phyloP scores from a whole-genome alignment of 2,113 vertebrate genomes.

The Speoplatyrhinus poulsoni region DNA sequence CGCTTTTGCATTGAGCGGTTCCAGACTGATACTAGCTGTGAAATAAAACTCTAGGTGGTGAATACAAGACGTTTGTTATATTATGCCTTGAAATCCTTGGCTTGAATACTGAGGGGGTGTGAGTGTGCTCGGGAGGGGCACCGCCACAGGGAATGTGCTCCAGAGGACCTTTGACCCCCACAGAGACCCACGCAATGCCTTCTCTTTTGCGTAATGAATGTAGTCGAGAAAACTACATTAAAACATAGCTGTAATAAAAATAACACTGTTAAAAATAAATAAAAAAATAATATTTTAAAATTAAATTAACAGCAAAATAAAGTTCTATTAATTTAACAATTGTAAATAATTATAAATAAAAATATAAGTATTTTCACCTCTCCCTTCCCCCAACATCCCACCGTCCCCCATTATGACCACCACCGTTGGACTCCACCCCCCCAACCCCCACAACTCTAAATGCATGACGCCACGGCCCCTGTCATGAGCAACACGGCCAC shows the following conservation, averaged over 20 bases:
- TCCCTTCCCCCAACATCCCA: constrained; percentile 1
- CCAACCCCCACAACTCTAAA: constrained; percentile 30
- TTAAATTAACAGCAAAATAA: too few relatives aligned
- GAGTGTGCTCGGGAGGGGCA: constrained; percentile 22
- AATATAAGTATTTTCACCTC: not conserved
- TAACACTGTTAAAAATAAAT: too few relatives aligned
- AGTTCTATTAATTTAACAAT: too few relatives aligned
- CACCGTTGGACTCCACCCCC: too few relatives aligned
- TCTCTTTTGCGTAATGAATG: too few relatives aligned
- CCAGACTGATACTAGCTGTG: too few relatives aligned
- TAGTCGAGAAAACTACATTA: too few relatives aligned
- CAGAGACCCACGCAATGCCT: not conserved
- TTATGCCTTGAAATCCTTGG: constrained; percentile 63
- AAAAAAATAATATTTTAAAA: too few relatives aligned
- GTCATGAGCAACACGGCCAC: constrained; percentile 40
- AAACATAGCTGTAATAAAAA: too few relatives aligned
- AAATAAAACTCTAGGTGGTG: constrained; percentile 26
- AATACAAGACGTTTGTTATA: constrained; percentile 27
- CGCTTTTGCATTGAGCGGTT: too few relatives aligned
- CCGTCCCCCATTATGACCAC: not conserved
- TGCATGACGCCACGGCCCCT: constrained; percentile 28
- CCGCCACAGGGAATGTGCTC: too few relatives aligned
- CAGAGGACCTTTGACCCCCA: not conserved
- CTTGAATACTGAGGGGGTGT: constrained; percentile 40
- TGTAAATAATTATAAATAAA: too few relatives aligned